Evolutionary conservation across 2,888 invertebrate species (phyloP), one percentile per base, ranked within the genome.

Genomic region (Trimorus sp.): DNA sequence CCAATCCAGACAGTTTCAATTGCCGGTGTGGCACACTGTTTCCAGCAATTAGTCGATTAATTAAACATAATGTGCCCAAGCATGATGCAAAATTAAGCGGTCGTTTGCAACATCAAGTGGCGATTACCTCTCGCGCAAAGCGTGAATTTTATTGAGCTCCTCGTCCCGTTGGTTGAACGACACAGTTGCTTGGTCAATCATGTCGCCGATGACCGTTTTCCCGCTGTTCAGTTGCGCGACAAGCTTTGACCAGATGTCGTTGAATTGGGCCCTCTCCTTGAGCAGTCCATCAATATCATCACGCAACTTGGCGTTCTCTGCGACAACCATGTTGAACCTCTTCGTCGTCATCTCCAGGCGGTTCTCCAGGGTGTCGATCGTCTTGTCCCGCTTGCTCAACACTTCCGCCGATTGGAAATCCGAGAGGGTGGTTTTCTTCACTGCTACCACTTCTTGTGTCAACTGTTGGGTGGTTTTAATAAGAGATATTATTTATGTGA

Each of bases 151-250:
- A 74, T 95, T 93, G 88, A 96, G 95, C 92, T 96, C 94, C 89
- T 96, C 96, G 90, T 96, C 97, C 80, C 98, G 93, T 91, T 97
- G 97, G 92, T 98, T 97, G 89, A 97, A 98, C 0, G 98, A 96
- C 51, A 95, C 93, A 26, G 97, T 98, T 0, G 98, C 96, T 86
- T 96, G 96, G 87, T 98, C 98, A 79, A 98, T 96, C 75, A 97
- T 92, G 88, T 97, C 97, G 85, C 96, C 94, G 89, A 97, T 97
- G 87, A 96, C 94, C 79, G 95, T 95, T 88, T 98, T 97, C 1
- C 97, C 96, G 49, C 94, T 94, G 89, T 95, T 95, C 63, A 97
- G 93, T 71, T 96, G 95, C 59, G 94, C 94, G 49, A 96, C 94
- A 88, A 97, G 93, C 86, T 95, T 95, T 89, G 95, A 95, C 95